These are phyloP conservation scores for Parapsyche elsis DNA, from an alignment of 1,140 invertebrate species.

Conservation along the genomic window DNA sequence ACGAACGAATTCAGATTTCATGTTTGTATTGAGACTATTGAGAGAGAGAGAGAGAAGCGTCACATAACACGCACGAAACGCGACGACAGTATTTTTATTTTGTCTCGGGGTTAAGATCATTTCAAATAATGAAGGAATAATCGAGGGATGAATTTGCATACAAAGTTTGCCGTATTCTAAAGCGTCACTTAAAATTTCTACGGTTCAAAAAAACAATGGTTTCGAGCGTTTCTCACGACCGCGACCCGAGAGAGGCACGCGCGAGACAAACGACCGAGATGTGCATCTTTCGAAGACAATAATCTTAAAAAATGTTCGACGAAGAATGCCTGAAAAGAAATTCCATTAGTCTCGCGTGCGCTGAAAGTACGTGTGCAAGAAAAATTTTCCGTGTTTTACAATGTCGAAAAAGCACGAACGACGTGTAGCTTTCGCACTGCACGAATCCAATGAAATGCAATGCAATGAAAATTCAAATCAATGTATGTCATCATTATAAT, in stretches of 20 bases:
- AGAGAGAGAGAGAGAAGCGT: too few relatives aligned
- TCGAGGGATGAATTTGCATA: neutral
- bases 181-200: constrained; percentile 11
- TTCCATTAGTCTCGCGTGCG: constrained; percentile 40
- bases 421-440: neutral
- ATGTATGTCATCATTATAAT: too few relatives aligned
- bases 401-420: neutral
- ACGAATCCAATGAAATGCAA: neutral
- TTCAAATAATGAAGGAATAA: neutral
- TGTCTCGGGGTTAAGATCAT: too few relatives aligned
- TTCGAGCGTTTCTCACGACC: constrained; percentile 10
- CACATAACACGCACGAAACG: too few relatives aligned
- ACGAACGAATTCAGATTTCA: neutral
- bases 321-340: constrained; percentile 50
- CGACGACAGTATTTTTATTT: too few relatives aligned
- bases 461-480: neutral
- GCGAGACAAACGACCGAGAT: constrained; percentile 18
- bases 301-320: constrained; percentile 42
- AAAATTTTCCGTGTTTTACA: constrained; percentile 6
- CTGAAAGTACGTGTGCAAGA: constrained; percentile 9
- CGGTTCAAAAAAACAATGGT: constrained; percentile 19
- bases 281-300: constrained; percentile 22
- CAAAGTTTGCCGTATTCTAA: neutral
- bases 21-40: too few relatives aligned
- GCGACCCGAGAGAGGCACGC: neutral